Conservation (phyloP, 2,888 invertebrate species). For the Agrypnus murinus region DNA sequence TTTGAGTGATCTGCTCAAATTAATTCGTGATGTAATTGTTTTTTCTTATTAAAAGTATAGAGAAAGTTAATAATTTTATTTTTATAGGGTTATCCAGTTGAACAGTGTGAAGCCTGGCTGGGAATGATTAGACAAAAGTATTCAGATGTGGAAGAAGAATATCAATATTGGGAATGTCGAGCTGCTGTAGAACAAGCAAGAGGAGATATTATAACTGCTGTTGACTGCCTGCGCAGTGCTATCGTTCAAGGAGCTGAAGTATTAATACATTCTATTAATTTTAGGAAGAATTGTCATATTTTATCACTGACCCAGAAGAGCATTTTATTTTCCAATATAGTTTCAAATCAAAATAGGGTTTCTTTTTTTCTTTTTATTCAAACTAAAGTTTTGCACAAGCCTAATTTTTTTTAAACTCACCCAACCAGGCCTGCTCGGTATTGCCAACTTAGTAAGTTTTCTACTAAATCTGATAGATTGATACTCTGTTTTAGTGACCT, state of each 20-base stretch:
- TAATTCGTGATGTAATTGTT: conserved; percentile 72
- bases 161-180: conserved; percentile 77
- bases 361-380: conserved; percentile 1
- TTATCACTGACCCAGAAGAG: not conserved
- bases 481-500: too few relatives aligned
- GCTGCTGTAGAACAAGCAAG: conserved; percentile 75
- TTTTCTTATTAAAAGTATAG: conserved; percentile 4
- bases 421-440: too few relatives aligned
- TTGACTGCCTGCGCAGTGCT: conserved; percentile 76
- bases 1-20: conserved; percentile 72
- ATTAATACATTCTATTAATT: conserved; percentile 43
- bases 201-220: conserved; percentile 74
- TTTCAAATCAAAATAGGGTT: not conserved
- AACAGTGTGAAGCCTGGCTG: conserved; percentile 75
- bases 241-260: conserved; percentile 76
- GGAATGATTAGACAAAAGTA: conserved; percentile 72
- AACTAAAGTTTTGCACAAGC: too few relatives aligned
- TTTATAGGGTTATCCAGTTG: conserved; percentile 73
- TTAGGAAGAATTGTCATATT: not conserved
- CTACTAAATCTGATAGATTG: too few relatives aligned
- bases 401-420: too few relatives aligned
- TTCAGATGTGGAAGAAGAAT: conserved; percentile 68
- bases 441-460: too few relatives aligned
- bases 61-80: conserved; percentile 16
- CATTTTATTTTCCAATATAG: not conserved